Evolutionary conservation across 1,140 invertebrate species (phyloP).

Genomic region (Oreohelix idahoensis): DNA sequence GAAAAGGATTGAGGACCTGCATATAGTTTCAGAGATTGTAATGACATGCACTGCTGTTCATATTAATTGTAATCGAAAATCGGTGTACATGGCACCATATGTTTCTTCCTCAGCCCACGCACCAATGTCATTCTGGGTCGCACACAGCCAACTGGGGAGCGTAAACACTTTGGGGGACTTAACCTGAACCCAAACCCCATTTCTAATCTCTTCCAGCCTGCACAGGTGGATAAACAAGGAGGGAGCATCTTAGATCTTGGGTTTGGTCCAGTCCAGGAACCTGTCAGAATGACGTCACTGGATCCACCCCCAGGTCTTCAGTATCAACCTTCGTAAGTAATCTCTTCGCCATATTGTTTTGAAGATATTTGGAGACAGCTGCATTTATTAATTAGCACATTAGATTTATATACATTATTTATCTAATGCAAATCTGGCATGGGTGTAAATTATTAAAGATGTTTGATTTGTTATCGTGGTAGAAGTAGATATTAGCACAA

Average conservation of each 20-base stretch:
- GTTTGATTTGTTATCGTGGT: too few relatives aligned
- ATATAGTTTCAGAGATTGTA: too few relatives aligned
- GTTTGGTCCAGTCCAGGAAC: slow-evolving; percentile 50
- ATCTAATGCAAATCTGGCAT: too few relatives aligned
- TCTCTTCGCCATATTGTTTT: too few relatives aligned
- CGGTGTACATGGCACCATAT: background rate
- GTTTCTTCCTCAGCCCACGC: slow-evolving; percentile 34
- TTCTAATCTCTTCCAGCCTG: background rate
- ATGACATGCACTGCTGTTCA: background rate
- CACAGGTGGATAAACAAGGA: background rate
- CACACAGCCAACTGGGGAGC: background rate
- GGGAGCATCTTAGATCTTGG: slow-evolving; percentile 45
- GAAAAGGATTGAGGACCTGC: too few relatives aligned
- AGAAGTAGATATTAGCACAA: too few relatives aligned
- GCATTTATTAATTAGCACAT: too few relatives aligned
- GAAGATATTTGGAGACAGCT: too few relatives aligned
- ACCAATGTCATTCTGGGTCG: slow-evolving; percentile 40
- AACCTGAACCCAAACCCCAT: slow-evolving; percentile 7
- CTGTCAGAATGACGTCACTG: slow-evolving; percentile 34
- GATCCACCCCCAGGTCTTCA: slow-evolving; percentile 50
- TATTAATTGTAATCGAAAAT: background rate
- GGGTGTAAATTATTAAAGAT: too few relatives aligned
- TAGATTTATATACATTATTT: too few relatives aligned
- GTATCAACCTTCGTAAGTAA: slow-evolving; percentile 61
- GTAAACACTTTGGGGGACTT: slow-evolving; percentile 17